phyloP scores from a whole-genome alignment of 2,113 vertebrate species.

The Ptilorrhoa leucosticta region DNA sequence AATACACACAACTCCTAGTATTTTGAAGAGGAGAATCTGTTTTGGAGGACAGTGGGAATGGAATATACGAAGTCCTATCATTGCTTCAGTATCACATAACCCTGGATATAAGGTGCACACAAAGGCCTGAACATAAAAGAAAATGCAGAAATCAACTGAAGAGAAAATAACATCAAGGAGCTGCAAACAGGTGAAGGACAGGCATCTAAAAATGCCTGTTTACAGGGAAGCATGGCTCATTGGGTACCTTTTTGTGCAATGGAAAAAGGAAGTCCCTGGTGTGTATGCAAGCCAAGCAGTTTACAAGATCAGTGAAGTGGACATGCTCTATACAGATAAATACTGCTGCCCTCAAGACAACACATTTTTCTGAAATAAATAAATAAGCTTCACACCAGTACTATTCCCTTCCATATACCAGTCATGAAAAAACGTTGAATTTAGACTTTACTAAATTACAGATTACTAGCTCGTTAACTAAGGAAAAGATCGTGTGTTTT shows the following conservation, averaged over 20 bases:
- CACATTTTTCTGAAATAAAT: not conserved
- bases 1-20: not conserved
- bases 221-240: not conserved
- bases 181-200: not conserved
- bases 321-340: fast-evolving
- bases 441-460: not conserved
- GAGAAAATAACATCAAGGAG: not conserved
- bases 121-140: not conserved
- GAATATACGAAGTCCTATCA: not conserved
- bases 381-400: not conserved
- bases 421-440: not conserved
- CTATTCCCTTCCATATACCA: not conserved
- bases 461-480: not conserved
- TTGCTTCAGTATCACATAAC: not conserved
- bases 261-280: not conserved
- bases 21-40: not conserved
- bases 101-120: not conserved
- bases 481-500: not conserved
- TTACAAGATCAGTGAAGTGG: not conserved
- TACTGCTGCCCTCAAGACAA: not conserved
- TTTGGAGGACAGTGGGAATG: not conserved
- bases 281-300: not conserved
- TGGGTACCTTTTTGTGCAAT: not conserved
- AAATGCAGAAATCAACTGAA: not conserved
- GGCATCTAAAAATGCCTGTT: not conserved